These are phyloP conservation scores for Anhinga anhinga DNA, from an alignment of 2,113 vertebrate genomes.

Conservation along the genomic window DNA sequence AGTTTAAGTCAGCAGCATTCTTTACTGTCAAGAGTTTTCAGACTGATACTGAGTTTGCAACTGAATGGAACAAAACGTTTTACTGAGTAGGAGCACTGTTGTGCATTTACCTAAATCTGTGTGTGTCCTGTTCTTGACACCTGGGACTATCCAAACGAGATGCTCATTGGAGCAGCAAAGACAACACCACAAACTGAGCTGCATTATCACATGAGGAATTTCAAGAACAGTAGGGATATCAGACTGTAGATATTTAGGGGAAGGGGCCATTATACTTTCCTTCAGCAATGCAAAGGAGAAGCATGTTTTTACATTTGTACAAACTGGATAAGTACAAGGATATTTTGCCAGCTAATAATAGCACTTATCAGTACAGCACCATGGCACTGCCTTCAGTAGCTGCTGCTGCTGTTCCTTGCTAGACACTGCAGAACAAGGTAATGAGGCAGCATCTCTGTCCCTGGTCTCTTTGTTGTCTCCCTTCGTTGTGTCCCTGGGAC, in stretches of 20 bases:
- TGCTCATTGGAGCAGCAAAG: background rate
- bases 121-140: background rate
- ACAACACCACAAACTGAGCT: background rate
- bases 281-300: background rate
- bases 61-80: background rate
- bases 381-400: background rate
- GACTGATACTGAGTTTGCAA: background rate
- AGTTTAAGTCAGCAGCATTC: background rate
- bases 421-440: background rate
- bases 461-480: background rate
- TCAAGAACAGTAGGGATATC: background rate
- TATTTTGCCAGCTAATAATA: background rate
- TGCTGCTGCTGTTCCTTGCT: background rate
- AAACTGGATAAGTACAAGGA: background rate
- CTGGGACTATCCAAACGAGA: background rate
- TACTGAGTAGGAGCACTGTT: background rate
- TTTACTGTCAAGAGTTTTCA: background rate
- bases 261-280: background rate
- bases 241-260: background rate
- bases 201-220: background rate
- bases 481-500: background rate
- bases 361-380: background rate
- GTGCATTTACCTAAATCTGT: background rate
- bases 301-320: background rate
- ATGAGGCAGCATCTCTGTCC: background rate